Evolutionary conservation across 2,888 invertebrate genomes (phyloP).

Genomic region (Chesias legatella): DNA sequence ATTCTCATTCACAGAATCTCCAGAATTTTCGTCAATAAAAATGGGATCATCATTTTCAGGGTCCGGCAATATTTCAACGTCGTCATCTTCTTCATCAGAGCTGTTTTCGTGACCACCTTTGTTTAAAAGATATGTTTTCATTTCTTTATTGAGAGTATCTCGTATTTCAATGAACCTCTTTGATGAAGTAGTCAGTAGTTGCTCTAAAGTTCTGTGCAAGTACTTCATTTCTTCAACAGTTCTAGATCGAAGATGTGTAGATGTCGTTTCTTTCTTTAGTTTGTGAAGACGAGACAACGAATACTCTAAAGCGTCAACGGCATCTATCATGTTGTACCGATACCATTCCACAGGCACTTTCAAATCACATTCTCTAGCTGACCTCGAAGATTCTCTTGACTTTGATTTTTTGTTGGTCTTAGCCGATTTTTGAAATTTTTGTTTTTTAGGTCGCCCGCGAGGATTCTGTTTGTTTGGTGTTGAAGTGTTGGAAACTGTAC

Average conservation of each 20-base stretch:
- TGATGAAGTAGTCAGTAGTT: slow-evolving; percentile 75
- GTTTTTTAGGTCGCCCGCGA: slow-evolving; percentile 5
- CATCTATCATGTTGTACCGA: slow-evolving; percentile 78
- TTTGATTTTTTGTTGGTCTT: slow-evolving; percentile 31
- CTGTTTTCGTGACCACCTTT: slow-evolving; percentile 36
- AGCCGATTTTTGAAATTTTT: slow-evolving; percentile 10
- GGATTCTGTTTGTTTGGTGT: slow-evolving; percentile 9
- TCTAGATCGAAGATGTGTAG: slow-evolving; percentile 66
- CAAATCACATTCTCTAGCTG: slow-evolving; percentile 40
- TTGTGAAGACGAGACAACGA: slow-evolving; percentile 73
- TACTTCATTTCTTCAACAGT: slow-evolving; percentile 72
- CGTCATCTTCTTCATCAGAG: slow-evolving; percentile 58
- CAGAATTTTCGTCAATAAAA: slow-evolving; percentile 74
- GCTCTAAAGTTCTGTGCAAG: slow-evolving; percentile 77
- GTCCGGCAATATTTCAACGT: slow-evolving; percentile 65
- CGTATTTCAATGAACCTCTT: slow-evolving; percentile 77
- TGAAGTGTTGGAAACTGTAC: slow-evolving; percentile 39
- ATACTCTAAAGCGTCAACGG: slow-evolving; percentile 79
- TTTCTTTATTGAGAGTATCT: slow-evolving; percentile 76
- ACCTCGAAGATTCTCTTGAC: slow-evolving; percentile 19
- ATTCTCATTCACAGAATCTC: slow-evolving; percentile 56
- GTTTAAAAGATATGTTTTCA: slow-evolving; percentile 70
- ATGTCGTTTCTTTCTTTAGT: slow-evolving; percentile 70
- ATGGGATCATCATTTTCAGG: slow-evolving; percentile 69
- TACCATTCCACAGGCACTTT: slow-evolving; percentile 79